Evolutionary conservation across 2,888 invertebrate genomes (phyloP).

Genomic region (Sarcophaga variegata): DNA sequence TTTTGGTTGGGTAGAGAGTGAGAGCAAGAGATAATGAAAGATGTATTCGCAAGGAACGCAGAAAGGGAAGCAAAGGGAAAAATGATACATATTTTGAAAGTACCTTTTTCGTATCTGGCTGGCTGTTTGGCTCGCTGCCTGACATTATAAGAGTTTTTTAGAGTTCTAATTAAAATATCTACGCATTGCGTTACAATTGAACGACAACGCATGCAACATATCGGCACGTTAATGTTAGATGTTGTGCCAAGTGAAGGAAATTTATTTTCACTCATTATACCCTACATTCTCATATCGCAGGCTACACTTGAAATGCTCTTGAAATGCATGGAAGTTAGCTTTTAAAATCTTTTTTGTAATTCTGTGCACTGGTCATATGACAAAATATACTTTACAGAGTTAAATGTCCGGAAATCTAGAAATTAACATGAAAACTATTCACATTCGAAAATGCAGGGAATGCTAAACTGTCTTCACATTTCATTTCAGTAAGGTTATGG

Average conservation of each 20-base stretch:
- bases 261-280: conserved; percentile 23
- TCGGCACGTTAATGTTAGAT: conserved; percentile 63
- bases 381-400: too few species aligned
- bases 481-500: too few species aligned
- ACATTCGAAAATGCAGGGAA: too few species aligned
- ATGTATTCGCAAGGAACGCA: neutral
- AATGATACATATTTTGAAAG: conserved; percentile 16
- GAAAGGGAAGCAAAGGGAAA: neutral
- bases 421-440: too few species aligned
- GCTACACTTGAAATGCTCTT: too few species aligned
- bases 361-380: too few species aligned
- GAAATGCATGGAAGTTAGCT: too few species aligned
- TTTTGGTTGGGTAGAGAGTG: conserved; percentile 1
- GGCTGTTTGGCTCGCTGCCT: conserved; percentile 13
- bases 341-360: too few species aligned
- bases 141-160: conserved; percentile 55
- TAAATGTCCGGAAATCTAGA: too few species aligned
- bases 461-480: too few species aligned
- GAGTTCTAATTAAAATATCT: conserved; percentile 67
- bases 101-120: neutral
- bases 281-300: too few species aligned
- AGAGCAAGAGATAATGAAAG: conserved; percentile 54
- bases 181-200: conserved; percentile 46
- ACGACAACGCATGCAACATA: conserved; percentile 31
- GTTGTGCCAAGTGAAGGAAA: conserved; percentile 63